Evolutionary conservation across 2,113 vertebrate species (phyloP).

Genomic region (Equus przewalskii): DNA sequence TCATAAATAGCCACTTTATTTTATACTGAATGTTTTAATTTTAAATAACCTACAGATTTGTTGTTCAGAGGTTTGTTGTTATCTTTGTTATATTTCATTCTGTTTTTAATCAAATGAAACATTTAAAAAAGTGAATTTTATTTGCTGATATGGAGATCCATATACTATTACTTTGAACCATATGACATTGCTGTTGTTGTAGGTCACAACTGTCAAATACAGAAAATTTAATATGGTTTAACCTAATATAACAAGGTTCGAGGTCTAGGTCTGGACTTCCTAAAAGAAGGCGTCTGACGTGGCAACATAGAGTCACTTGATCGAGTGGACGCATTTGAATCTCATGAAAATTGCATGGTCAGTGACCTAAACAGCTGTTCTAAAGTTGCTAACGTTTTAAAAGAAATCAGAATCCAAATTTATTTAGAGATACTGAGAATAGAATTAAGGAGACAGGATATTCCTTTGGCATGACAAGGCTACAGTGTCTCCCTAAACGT

Average conservation of each 20-base stretch:
- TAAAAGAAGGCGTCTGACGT: neutral
- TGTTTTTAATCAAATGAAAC: neutral
- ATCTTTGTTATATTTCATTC: neutral
- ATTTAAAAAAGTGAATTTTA: conserved; percentile 23
- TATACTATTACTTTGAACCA: neutral
- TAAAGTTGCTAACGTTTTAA: neutral
- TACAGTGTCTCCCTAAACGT: neutral
- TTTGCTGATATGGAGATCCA: neutral
- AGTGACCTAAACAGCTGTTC: neutral
- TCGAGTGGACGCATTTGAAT: neutral
- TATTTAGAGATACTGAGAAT: neutral
- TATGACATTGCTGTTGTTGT: neutral
- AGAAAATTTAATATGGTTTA: neutral
- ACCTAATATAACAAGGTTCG: neutral
- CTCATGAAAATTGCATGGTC: neutral
- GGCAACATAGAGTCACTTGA: neutral
- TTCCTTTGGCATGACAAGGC: neutral
- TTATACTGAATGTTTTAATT: neutral
- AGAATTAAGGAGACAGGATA: neutral
- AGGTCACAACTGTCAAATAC: neutral
- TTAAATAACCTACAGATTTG: neutral
- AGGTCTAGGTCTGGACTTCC: neutral
- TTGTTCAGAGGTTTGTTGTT: neutral
- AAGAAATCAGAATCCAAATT: neutral
- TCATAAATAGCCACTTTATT: neutral